phyloP scores from a whole-genome alignment of 1,140 invertebrate genomes.

The Drosophila gunungcola region DNA sequence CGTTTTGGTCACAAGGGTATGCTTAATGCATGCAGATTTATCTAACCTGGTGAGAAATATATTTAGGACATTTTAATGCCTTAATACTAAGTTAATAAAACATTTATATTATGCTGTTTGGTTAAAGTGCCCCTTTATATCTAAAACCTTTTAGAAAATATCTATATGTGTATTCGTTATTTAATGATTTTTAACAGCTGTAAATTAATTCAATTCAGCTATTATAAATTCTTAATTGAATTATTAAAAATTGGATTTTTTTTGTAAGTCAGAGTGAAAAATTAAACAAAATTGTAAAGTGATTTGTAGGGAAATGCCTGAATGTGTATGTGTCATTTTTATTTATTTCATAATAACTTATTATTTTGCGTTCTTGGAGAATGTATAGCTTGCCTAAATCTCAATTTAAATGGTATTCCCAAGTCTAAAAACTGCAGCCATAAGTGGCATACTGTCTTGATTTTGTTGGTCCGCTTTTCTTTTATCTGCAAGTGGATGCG shows the following conservation, averaged over 20 bases:
- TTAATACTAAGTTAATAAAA: too few relatives aligned
- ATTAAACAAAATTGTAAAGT: neutral
- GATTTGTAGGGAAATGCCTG: neutral
- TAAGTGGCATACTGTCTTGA: constrained; percentile 10
- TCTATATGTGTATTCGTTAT: too few relatives aligned
- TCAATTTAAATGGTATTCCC: neutral
- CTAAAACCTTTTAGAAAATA: too few relatives aligned
- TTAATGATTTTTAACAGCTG: too few relatives aligned
- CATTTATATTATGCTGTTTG: too few relatives aligned
- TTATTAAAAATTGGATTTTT: neutral
- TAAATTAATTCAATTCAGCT: too few relatives aligned
- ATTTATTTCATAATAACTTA: neutral
- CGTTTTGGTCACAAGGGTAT: constrained; percentile 4
- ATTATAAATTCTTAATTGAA: too few relatives aligned
- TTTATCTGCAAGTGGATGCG: constrained; percentile 39
- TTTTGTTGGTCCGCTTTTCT: constrained; percentile 5
- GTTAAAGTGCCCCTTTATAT: too few relatives aligned
- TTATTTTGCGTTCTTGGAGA: neutral
- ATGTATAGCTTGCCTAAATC: neutral
- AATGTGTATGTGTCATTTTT: neutral
- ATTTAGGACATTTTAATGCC: too few relatives aligned
- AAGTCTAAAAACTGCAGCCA: neutral
- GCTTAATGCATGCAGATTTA: neutral
- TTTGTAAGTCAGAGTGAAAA: neutral
- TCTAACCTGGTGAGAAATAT: too few relatives aligned